Percentiles rank a stretch among this genome's conserved stretches.
Conservation (phyloP, 2,888 invertebrate species). For the Eristalis arbustorum region DNA sequence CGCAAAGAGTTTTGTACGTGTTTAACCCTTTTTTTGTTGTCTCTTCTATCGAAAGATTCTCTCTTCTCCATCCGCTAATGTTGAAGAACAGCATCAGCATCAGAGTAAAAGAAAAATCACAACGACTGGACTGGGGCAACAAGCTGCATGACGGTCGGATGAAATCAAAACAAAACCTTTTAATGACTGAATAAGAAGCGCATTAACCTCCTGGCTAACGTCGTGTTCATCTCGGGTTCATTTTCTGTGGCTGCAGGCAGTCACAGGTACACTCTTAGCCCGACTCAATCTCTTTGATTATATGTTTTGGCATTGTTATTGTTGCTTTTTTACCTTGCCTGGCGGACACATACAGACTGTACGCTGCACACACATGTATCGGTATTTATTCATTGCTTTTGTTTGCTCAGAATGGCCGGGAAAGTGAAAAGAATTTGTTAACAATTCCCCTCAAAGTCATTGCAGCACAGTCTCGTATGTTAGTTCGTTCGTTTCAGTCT, state of each 20-base stretch:
- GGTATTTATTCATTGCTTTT: neutral
- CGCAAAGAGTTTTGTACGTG: slow-evolving; percentile 13
- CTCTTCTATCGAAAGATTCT: neutral
- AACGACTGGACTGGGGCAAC: slow-evolving; percentile 5
- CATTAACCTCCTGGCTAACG: slow-evolving; percentile 49
- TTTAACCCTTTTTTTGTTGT: slow-evolving; percentile 2
- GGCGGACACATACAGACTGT: neutral
- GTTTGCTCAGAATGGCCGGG: slow-evolving; percentile 12
- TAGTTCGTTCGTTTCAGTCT: neutral
- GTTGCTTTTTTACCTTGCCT: neutral
- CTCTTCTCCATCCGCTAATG: neutral
- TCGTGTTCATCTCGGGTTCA: slow-evolving; percentile 21
- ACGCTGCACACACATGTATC: neutral
- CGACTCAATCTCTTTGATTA: slow-evolving; percentile 1
- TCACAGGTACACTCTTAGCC: slow-evolving; percentile 5
- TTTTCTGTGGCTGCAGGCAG: neutral
- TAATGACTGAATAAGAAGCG: slow-evolving; percentile 51
- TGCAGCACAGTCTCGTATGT: neutral
- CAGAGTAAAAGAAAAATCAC: slow-evolving; percentile 2
- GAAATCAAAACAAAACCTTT: slow-evolving; percentile 50
- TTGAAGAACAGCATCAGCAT: neutral
- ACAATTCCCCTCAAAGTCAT: neutral
- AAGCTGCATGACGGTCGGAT: slow-evolving; percentile 2
- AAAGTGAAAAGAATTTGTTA: slow-evolving; percentile 29
- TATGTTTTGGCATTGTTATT: neutral